Base-by-base conservation (phyloP, 2,888 invertebrate genomes). In the Actias luna region DNA sequence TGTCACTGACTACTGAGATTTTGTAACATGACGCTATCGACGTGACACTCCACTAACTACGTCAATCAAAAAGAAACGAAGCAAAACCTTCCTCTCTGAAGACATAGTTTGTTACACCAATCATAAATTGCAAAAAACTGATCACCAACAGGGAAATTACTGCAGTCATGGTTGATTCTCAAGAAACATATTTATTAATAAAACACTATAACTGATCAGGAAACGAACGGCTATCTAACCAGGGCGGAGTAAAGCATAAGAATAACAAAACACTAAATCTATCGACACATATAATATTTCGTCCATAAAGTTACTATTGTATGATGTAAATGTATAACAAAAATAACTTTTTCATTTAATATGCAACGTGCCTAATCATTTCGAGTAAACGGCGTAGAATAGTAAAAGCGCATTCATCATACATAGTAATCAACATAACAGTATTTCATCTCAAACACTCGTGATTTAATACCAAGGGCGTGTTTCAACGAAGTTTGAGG, bases 371-470 rank as follows among this genome's bases (percentile, higher is more conserved):
- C 55, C 55, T 55, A 55, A 55, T 55, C 55, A n/a, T 29, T 29
- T 14, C n/a, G 16, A 55, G 55, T 55, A 55, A 55, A 29, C 29
- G 46, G 46, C 25, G 25, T 50, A 50, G 18, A 50, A 16, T 50
- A 29, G n/a, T 55, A 55, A 27, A 55, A 29, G 29, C 55, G 29
- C 14, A 55, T 55, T n/a, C 55, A n/a, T 29, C 55, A 29, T 55
- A 55, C 55, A 55, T 18, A 55, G 55, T 55, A 29, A 55, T 55
- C 55, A 55, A 7, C 16, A 55, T 55, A 55, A 29, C 55, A 55
- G 55, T 55, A 29, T 55, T 55, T 55, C 55, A 55, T 55, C 55
- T 55, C 55, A 29, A 46, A 25, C n/a, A 29, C 55, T 29, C 55
- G 29, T 29, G 55, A 55, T 55, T 55, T 55, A 55, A 55, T 25